A percentile compares a stretch with the other conserved stretches of the same genome.
Conservation (phyloP, 1,140 invertebrate genomes). For the Pemphigus obesinymphae region DNA sequence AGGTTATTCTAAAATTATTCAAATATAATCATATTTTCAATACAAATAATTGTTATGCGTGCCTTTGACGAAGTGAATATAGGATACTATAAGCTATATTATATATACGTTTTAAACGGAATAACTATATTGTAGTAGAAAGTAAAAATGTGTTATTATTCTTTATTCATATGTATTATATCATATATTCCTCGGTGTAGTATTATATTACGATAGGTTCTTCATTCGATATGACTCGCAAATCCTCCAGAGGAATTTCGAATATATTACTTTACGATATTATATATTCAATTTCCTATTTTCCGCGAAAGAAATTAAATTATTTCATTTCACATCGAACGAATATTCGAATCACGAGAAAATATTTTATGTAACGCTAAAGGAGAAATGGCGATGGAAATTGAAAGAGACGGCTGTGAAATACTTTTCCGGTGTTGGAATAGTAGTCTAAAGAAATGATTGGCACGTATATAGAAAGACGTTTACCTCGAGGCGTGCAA, state of each 20-base stretch:
- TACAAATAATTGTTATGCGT: no score
- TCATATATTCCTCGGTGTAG: background rate
- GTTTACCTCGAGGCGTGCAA: background rate
- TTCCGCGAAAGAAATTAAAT: background rate
- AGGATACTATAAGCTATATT: background rate
- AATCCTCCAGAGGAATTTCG: background rate
- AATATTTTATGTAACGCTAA: background rate
- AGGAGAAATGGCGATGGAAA: background rate
- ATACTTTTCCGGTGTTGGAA: background rate
- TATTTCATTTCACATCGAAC: slow-evolving; percentile 6
- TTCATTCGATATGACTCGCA: background rate
- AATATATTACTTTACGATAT: background rate
- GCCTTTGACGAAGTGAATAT: background rate
- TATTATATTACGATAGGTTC: background rate
- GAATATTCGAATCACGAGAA: background rate
- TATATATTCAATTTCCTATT: slow-evolving; percentile 6
- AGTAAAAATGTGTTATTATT: background rate
- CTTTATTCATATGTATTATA: background rate
- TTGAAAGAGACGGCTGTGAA: background rate
- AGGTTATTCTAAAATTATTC: no score
- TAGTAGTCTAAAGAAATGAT: background rate
- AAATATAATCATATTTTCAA: no score
- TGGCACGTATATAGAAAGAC: background rate
- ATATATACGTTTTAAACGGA: background rate
- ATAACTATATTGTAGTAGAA: background rate